phyloP scores from a whole-genome alignment of 2,113 vertebrate species.

The Archocentrus centrarchus region DNA sequence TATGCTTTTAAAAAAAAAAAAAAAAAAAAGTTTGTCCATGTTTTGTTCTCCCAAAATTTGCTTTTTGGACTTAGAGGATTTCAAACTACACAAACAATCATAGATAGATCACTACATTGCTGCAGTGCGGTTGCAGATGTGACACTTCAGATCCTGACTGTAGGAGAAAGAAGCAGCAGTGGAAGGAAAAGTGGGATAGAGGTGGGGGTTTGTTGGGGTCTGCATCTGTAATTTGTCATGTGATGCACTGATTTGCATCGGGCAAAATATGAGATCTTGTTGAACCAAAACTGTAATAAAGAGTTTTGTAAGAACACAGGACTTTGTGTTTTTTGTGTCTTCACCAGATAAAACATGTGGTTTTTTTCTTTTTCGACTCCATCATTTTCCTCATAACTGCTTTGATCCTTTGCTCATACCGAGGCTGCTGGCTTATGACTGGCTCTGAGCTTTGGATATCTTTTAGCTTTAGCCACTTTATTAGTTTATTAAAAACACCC shows the following conservation, averaged over 20 bases:
- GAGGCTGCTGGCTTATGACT: not conserved
- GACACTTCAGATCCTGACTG: constrained; percentile 39
- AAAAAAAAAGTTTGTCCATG: not conserved
- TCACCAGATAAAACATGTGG: not conserved
- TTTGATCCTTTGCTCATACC: not conserved
- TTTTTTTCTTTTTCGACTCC: not conserved
- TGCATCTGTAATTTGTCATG: not conserved
- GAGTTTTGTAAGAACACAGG: not conserved
- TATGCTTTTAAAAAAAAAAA: not conserved
- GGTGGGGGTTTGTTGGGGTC: not conserved
- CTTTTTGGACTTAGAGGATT: constrained; percentile 2
- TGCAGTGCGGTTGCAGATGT: constrained; percentile 61
- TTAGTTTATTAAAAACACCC: too few species aligned
- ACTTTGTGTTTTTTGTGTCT: not conserved
- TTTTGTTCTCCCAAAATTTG: constrained; percentile 16
- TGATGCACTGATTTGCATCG: not conserved
- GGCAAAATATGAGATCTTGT: not conserved
- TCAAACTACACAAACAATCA: constrained; percentile 22
- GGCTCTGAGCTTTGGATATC: not conserved
- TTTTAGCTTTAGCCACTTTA: not conserved
- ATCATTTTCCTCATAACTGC: not conserved
- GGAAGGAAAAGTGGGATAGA: not conserved
- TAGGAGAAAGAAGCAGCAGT: constrained; percentile 23
- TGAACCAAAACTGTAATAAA: not conserved
- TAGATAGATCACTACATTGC: constrained; percentile 20